Conservation (phyloP, 2,888 invertebrate genomes). For the Pyrrhosoma nymphula region DNA sequence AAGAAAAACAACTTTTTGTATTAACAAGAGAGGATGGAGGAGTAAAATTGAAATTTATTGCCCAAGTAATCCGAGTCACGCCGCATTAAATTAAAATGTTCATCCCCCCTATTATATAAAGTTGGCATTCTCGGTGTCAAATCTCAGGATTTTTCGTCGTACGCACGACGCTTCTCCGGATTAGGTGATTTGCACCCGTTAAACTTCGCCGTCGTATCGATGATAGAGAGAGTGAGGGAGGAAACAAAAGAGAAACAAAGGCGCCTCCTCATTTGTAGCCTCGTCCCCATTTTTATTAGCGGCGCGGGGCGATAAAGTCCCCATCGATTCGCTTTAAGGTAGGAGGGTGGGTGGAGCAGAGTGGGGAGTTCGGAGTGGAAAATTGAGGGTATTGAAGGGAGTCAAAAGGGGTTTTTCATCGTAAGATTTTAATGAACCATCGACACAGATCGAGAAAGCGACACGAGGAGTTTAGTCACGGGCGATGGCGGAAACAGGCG, state of each 20-base stretch:
- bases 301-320: not conserved
- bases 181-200: not conserved
- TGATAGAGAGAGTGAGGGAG: not conserved
- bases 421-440: not conserved
- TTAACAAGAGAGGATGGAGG: not conserved
- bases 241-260: not conserved
- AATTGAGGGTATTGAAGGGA: not conserved
- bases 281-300: not conserved
- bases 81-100: not conserved
- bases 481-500: not conserved
- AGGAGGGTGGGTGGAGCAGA: too few relatives aligned
- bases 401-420: not conserved
- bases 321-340: too few relatives aligned
- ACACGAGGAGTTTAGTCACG: not conserved
- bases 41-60: not conserved
- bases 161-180: not conserved
- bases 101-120: not conserved
- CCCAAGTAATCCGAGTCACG: not conserved
- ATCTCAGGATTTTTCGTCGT: not conserved
- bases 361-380: not conserved
- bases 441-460: not conserved
- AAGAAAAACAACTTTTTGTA: not conserved
- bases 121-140: not conserved
- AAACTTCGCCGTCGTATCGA: not conserved
- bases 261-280: not conserved